Base-by-base conservation (phyloP, 1,140 invertebrate species). In the Danaus melanippus region DNA sequence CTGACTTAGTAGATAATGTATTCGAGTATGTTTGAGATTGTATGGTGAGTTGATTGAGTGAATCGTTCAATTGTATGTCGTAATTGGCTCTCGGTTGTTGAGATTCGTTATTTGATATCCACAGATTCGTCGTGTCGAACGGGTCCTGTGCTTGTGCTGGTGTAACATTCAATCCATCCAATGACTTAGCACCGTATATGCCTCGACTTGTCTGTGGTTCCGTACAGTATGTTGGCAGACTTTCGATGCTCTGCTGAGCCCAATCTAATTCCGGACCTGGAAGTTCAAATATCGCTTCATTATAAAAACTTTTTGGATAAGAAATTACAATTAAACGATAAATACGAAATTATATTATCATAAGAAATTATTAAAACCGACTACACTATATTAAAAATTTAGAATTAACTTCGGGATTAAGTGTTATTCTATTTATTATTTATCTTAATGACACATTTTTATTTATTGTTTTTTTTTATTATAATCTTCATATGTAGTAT, bases 161-260 rank as follows among this genome's bases (percentile, higher is more conserved):
- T 42, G 50, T 46, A 11, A 61, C 40, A 46, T 74, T 49, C 48
- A 84, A 53, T 40, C 71, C 78, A 40, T 86, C 83, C 46, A 86
- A 53, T 8, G 83, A 86, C 56, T 78, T 84, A 61, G 83, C 79
- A 65, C 78, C 79, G 17, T 77, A 78, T 17, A 86, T 32, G 60
- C 60, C 72, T 78, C 7, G 69, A 32, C 8, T 62, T 56, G 10
- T 63, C 43, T 66, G 61, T 0, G 69, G 49, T 39, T 62, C 66
- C n/a, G 60, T 46, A 6, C 69, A 60, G 12, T 68, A 71, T 3
- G 69, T 66, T 17, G 81, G 79, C 1, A 86, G 56, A 51, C 74
- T 84, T 62, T 86, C 84, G 53, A 74, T 69, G 43, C 74, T 84
- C 11, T 73, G 73, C 21, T 80, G 74, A 1, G 74, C 77, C 83